Base-by-base conservation (phyloP, 1,140 invertebrate genomes). In the Drosophila persimilis region DNA sequence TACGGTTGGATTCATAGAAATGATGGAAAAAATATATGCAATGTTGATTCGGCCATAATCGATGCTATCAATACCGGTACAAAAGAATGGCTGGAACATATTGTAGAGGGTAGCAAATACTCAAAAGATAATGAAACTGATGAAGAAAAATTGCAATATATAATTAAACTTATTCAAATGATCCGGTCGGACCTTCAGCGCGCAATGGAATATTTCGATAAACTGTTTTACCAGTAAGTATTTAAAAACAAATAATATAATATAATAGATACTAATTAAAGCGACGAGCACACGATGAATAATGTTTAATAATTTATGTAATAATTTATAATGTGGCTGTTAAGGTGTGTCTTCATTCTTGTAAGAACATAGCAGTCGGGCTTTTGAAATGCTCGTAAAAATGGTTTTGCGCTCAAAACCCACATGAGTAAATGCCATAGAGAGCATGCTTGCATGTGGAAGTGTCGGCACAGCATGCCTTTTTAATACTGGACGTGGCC, bases 141-240 rank as follows among this genome's bases (percentile, higher is more conserved):
- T 45, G 93, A 94, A 67, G 95, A 96, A 57, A 93, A 94, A 6
- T 92, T 97, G 17, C 94, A 95, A 67, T 95, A 95, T 90, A 92
- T 97, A 35, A 96, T 97, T 24, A 95, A 96, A 92, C 93, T 98
- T 22, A 95, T 96, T 65, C 96, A 97, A 89, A 91, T 96, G 22
- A 92, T 98, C 8, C 94, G 96, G 70, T 94, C 94, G 3, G 97
- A 98, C 92, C 91, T 98, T 17, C 95, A 97, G 86, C 94, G 94
- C 76, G 95, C 95, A 1, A 93, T 95, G 54, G 95, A 97, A 78
- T 95, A 94, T 88, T 96, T 97, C 76, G 95, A 97, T 77, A 95
- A 95, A 92, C 79, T 96, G 17, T 98, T 98, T 91, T 81, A 93
- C 79, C 91, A 93, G 92, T 93, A 91, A 92, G 92, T 22, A 9